Base-by-base conservation (phyloP, 1,140 invertebrate genomes). In the Panagrolaimus sp. region DNA sequence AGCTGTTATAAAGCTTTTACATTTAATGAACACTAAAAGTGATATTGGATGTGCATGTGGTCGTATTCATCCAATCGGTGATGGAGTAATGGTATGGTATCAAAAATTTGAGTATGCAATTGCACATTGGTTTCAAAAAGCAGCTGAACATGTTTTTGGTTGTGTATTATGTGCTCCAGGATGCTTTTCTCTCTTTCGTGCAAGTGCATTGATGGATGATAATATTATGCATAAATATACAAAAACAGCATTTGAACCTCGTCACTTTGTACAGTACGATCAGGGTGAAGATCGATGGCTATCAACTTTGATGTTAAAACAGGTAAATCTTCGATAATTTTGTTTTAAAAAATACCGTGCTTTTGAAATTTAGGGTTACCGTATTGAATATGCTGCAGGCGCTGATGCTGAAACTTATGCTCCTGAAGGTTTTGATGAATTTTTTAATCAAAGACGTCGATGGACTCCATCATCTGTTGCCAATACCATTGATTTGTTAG, bases 71-170 rank as follows among this genome's bases (percentile, higher is more conserved):
- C 86, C 86, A 0, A 85, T 85, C 63, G 86, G 86, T 0, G 77
- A 74, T 68, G 86, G 95, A 68, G 91, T 92, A 9, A 97, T 98
- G 93, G 93, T 94, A 51, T 97, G 93, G 94, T 98, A 98, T 84
- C 95, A 98, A 84, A 89, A 92, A 86, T 98, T 98, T 85, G 95
- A 98, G 85, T 98, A 98, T 80, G 94, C 95, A 61, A 95, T 98
- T 84, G 94, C 94, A 78, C 95, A 98, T 90, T 98, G 95, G 95
- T 90, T 98, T 72, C 95, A 98, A 87, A 98, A 98, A 83, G 93
- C 95, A 20, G 96, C 95, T 0, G 95, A 98, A 85, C 95, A 98
- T 81, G 96, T 98, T 89, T 95, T 96, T 80, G 93, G 86, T 9
- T 96, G 93, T 84, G 93, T 96, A 78, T 89, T 96, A 74, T 96